Evolutionary conservation across 2,888 invertebrate species (phyloP), one percentile per base, ranked within the genome.

Genomic region (Acanthococcus lagerstroemiae): DNA sequence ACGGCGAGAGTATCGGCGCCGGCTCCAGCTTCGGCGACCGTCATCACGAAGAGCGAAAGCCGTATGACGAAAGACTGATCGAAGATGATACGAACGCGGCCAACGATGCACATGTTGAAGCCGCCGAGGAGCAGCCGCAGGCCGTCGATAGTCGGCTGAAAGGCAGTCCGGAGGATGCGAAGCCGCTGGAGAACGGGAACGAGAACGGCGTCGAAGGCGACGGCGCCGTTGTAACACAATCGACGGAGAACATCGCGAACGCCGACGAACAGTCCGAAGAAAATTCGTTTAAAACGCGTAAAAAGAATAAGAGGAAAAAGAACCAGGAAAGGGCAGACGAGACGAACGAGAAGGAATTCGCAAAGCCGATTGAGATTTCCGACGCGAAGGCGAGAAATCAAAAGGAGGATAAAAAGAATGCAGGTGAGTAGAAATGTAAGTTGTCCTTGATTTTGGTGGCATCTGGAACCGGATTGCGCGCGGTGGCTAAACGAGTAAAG

Each of bases 221-320:
- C 12, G 57, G 22, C 15, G 57, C 17, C 25, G 45, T 44, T 15
- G 19, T 22, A 7, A 45, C 22, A 46, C 26, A 61, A 27, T 48
- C 61, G 21, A 19, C 46, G 25, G 50, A 61, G 26, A 48, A 24
- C 50, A 26, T 50, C n/a, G 26, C 61, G 12, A 50, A 17, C 15
- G 48, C 26, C 61, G 50, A 50, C 50, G 48, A 61, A 2, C 37
- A 56, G 15, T 44, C 44, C 24, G 37, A 58, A 15, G 61, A 61
- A 50, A 61, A 50, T 22, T n/a, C 61, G 50, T 61, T 61, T 30
- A 61, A 50, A 15, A 61, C 22, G 44, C 48, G 61, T 27, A 61
- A 61, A 22, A 61, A 30, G n/a, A 25, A 50, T 50, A 61, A 61
- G 30, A 61, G 50, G n/a, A 61, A 61, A 50, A 61, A 61, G 22